Evolutionary conservation across 2,797 vertebrate species (phyloP).

Genomic region (Cetoscarus ocellatus): DNA sequence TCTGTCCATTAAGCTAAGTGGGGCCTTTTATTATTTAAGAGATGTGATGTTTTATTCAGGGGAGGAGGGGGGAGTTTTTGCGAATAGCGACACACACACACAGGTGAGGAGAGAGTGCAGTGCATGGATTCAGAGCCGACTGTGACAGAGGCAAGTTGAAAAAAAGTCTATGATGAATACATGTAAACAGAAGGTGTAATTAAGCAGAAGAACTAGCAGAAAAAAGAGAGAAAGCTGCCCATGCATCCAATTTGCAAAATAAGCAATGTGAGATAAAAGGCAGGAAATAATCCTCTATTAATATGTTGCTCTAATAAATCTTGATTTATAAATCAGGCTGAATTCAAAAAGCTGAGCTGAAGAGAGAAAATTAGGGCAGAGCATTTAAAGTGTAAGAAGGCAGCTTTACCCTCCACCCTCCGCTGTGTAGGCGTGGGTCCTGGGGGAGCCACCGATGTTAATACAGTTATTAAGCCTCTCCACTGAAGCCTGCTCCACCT

Average conservation of each 20-base stretch:
- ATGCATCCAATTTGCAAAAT: too few relatives aligned
- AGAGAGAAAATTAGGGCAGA: conserved; percentile 59
- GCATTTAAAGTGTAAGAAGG: conserved; percentile 45
- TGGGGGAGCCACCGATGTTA: conserved; percentile 75
- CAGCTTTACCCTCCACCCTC: conserved; percentile 33
- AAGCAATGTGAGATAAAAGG: too few relatives aligned
- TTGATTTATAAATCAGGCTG: conserved; percentile 27
- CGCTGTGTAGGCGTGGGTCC: conserved; percentile 71
- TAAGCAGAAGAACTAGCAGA: conserved; percentile 2
- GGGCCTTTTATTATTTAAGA: conserved; percentile 76
- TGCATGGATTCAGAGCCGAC: conserved; percentile 22
- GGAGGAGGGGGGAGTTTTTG: conserved; percentile 49
- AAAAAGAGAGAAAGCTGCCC: too few relatives aligned
- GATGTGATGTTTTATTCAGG: conserved; percentile 77
- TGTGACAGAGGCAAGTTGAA: conserved; percentile 11
- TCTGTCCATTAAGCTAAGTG: conserved; percentile 84
- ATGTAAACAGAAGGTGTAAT: conserved; percentile 2
- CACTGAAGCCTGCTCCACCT: conserved; percentile 78
- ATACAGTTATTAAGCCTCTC: conserved; percentile 85
- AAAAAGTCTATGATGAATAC: conserved; percentile 34
- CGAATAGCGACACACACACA: conserved; percentile 65
- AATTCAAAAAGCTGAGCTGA: conserved; percentile 2
- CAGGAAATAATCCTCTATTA: not conserved
- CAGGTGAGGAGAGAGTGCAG: conserved; percentile 52
- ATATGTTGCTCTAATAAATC: conserved; percentile 9